phyloP scores from a whole-genome alignment of 2,113 vertebrate genomes.

The Pangasianodon hypophthalmus region DNA sequence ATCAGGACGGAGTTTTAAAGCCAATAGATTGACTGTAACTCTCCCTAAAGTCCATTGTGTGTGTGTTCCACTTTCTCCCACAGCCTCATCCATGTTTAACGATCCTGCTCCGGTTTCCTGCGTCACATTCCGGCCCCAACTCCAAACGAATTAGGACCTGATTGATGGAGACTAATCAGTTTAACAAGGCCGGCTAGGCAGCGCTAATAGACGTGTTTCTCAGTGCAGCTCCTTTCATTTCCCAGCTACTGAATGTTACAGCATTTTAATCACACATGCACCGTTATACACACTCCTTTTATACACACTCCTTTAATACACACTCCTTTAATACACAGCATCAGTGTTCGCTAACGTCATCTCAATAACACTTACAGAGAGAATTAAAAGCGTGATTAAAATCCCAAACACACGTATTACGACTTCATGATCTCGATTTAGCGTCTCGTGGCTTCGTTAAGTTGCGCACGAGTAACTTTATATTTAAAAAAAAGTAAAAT shows the following conservation, averaged over 20 bases:
- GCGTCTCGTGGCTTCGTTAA: background rate
- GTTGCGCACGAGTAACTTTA: background rate
- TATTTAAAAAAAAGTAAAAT: background rate
- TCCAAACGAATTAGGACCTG: slow-evolving; percentile 44
- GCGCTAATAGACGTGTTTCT: background rate
- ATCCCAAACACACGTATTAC: background rate
- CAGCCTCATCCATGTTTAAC: slow-evolving; percentile 76
- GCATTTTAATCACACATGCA: background rate
- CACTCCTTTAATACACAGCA: background rate
- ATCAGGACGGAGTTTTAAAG: background rate
- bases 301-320: background rate
- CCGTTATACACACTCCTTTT: background rate
- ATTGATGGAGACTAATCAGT: slow-evolving; percentile 36
- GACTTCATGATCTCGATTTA: background rate
- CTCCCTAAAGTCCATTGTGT: slow-evolving; percentile 49
- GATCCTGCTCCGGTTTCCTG: slow-evolving; percentile 70
- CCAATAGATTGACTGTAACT: slow-evolving; percentile 31
- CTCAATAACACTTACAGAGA: background rate
- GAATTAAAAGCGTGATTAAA: background rate
- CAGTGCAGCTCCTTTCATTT: background rate
- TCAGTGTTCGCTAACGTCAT: background rate
- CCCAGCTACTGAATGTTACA: background rate
- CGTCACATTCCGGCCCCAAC: slow-evolving; percentile 27
- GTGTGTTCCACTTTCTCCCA: slow-evolving; percentile 61
- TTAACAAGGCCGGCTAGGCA: background rate